Conservation (phyloP, 2,113 vertebrate genomes). For the Brachyistius frenatus region DNA sequence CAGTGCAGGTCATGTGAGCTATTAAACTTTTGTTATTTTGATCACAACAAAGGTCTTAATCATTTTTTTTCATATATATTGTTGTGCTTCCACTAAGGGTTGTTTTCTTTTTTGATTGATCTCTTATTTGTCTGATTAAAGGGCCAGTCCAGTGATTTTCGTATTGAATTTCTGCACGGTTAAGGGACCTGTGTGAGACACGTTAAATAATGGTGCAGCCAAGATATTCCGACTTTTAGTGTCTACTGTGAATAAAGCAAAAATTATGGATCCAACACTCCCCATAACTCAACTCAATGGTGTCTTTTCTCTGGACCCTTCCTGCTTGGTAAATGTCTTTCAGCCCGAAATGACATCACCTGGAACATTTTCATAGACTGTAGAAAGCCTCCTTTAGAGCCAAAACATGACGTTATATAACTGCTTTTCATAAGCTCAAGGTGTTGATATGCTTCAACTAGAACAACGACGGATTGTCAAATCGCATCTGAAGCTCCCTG, state of each 20-base stretch:
- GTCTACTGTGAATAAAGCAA: background rate
- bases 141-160: background rate
- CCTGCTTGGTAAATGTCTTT: background rate
- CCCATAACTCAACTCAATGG: background rate
- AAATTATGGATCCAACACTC: background rate
- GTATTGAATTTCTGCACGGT: background rate
- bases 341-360: too few species aligned
- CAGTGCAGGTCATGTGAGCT: conserved; percentile 30
- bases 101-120: conserved; percentile 15
- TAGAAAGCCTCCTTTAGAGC: background rate
- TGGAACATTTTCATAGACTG: background rate
- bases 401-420: background rate
- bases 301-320: background rate
- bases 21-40: conserved; percentile 27
- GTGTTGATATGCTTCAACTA: background rate
- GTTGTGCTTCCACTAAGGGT: background rate
- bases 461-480: background rate
- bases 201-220: background rate
- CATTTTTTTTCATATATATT: background rate
- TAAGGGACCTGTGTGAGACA: background rate
- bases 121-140: background rate
- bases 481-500: background rate
- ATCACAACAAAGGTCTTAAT: conserved; percentile 33
- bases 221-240: background rate
- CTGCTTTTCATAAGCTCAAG: background rate